phyloP scores from a whole-genome alignment of 2,113 vertebrate genomes.

The Odontophorus gujanensis region DNA sequence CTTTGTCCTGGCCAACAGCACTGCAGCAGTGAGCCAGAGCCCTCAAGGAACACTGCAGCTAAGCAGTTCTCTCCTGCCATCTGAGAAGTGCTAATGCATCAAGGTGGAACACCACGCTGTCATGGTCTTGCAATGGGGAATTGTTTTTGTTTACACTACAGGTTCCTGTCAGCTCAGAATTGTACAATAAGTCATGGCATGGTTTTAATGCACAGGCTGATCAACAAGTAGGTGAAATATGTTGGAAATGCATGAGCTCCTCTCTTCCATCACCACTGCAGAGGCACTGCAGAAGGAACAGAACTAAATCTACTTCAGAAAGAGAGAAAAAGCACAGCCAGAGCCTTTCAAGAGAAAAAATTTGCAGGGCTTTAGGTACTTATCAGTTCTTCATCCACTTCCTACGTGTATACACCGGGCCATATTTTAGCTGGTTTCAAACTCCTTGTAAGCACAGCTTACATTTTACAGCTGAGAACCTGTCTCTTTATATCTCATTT shows the following conservation, averaged over 20 bases:
- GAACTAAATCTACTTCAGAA: neutral
- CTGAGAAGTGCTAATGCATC: neutral
- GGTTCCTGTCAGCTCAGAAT: neutral
- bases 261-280: neutral
- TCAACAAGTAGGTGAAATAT: accelerated
- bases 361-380: neutral
- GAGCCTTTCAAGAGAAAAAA: neutral
- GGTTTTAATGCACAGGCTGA: accelerated
- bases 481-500: accelerated
- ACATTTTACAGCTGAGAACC: neutral
- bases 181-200: neutral
- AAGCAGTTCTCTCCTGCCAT: neutral
- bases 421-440: neutral
- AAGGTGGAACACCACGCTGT: neutral
- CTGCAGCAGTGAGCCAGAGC: accelerated
- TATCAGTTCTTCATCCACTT: neutral
- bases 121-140: accelerated
- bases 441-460: accelerated
- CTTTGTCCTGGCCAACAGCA: neutral
- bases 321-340: accelerated
- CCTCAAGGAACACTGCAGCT: neutral
- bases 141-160: neutral
- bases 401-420: accelerated
- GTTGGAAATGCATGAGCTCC: accelerated
- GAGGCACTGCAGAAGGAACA: neutral